These are phyloP conservation scores for Aradus depressus DNA, from an alignment of 2,888 invertebrate species.

Conservation along the genomic window DNA sequence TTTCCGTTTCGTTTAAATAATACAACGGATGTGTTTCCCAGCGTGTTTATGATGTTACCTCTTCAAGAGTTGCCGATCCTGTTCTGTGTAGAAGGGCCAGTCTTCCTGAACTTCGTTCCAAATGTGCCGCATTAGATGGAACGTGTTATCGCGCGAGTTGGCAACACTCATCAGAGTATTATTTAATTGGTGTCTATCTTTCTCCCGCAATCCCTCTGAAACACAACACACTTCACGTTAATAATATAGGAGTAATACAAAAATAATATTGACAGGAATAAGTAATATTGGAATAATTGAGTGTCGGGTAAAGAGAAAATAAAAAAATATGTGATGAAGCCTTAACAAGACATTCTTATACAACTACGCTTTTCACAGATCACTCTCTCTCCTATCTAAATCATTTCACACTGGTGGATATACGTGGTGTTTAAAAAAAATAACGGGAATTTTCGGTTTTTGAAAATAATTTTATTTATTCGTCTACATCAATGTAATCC, in stretches of 20 bases:
- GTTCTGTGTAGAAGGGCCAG: constrained; percentile 89
- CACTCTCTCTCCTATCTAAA: no score
- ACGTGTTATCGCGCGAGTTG: constrained; percentile 75
- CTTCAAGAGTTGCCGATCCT: constrained; percentile 78
- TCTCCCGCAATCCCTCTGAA: constrained; percentile 78
- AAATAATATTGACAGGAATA: background rate
- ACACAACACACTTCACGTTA: constrained; percentile 30
- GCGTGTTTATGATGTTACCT: no score
- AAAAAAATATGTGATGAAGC: background rate
- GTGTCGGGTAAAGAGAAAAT: background rate
- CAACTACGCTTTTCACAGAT: no score
- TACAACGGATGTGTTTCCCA: no score
- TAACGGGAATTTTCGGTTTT: no score
- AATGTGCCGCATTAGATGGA: constrained; percentile 70
- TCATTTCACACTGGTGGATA: no score
- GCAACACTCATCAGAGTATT: constrained; percentile 54
- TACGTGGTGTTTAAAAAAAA: no score
- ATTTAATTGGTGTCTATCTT: constrained; percentile 64
- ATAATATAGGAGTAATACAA: background rate
- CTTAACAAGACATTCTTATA: no score
- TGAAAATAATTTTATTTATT: no score
- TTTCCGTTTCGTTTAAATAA: no score
- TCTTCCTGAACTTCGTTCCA: constrained; percentile 91
- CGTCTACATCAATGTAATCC: no score
- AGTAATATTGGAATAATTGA: background rate